A percentile compares a stretch with the other conserved stretches of the same genome.
Evolutionary conservation across 2,113 vertebrate genomes (phyloP).

Genomic region (Taurulus bubalis): DNA sequence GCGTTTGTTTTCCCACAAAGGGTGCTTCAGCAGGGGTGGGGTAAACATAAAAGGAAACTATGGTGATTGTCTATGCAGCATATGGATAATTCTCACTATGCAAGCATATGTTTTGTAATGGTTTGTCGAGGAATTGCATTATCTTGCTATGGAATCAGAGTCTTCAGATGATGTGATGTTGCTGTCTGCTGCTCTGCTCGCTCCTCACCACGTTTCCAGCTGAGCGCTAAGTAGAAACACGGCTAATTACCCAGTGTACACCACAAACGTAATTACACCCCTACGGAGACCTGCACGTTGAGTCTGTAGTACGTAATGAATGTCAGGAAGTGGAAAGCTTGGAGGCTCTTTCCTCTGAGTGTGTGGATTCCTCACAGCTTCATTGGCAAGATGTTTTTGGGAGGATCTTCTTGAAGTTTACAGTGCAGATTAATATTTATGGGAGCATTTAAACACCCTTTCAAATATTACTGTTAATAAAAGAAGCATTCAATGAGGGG

Average conservation of each 20-base stretch:
- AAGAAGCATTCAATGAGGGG: neutral
- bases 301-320: constrained; percentile 16
- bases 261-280: constrained; percentile 70
- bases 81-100: constrained; percentile 50
- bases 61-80: constrained; percentile 13
- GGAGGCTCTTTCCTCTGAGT: neutral
- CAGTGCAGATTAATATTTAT: constrained; percentile 42
- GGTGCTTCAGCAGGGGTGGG: neutral
- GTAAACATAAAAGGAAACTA: constrained; percentile 13
- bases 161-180: constrained; percentile 58
- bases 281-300: constrained; percentile 53
- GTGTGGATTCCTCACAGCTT: constrained; percentile 22
- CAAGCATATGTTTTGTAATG: constrained; percentile 56
- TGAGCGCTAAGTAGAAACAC: constrained; percentile 68
- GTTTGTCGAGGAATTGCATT: constrained; percentile 52
- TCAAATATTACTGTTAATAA: neutral
- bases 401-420: constrained; percentile 24
- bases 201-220: constrained; percentile 52
- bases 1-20: constrained; percentile 20
- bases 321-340: constrained; percentile 1
- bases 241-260: constrained; percentile 75
- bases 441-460: constrained; percentile 36
- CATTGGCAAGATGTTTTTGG: constrained; percentile 8
- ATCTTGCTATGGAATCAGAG: constrained; percentile 27
- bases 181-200: constrained; percentile 38